Evolutionary conservation across 1,140 invertebrate species (phyloP).

Genomic region (Halesus radiatus): DNA sequence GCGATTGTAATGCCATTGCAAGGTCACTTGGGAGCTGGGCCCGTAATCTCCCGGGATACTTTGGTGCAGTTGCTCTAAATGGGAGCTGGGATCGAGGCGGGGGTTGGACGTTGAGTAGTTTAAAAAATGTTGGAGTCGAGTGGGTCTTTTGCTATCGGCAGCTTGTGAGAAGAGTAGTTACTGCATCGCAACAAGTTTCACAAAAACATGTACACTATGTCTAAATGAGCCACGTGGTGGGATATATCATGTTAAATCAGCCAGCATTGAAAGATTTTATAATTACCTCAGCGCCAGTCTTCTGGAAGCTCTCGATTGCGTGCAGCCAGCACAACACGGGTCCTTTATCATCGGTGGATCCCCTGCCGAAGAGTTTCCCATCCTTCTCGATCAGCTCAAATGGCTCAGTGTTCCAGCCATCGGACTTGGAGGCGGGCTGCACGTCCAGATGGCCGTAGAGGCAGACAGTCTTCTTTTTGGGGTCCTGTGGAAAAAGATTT

Average conservation of each 20-base stretch:
- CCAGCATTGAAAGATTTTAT: neutral
- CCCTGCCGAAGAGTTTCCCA: slow-evolving; percentile 93
- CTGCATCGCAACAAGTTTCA: too few species aligned
- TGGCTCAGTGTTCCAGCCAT: slow-evolving; percentile 97
- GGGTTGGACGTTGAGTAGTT: too few species aligned
- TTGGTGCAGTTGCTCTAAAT: too few species aligned
- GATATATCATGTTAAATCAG: neutral
- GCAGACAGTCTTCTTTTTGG: slow-evolving; percentile 90
- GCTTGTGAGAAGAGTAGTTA: too few species aligned
- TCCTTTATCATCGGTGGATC: slow-evolving; percentile 95
- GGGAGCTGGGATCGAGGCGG: too few species aligned
- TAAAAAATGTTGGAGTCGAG: too few species aligned
- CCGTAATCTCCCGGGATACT: too few species aligned
- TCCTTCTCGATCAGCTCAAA: slow-evolving; percentile 91
- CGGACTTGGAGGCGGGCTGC: slow-evolving; percentile 91
- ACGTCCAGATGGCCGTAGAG: slow-evolving; percentile 99
- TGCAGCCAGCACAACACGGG: slow-evolving; percentile 95
- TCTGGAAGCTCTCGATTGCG: slow-evolving; percentile 91
- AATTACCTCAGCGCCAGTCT: slow-evolving; percentile 71
- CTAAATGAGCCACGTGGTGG: too few species aligned
- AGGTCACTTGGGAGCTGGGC: too few species aligned
- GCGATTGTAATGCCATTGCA: too few species aligned
- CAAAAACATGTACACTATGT: too few species aligned
- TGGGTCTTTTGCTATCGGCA: too few species aligned
- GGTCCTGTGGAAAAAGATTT: slow-evolving; percentile 69